A percentile compares a stretch with the other conserved stretches of the same genome.
Conservation (phyloP, 2,888 invertebrate species). For the Zygothrica quintamaculata region DNA sequence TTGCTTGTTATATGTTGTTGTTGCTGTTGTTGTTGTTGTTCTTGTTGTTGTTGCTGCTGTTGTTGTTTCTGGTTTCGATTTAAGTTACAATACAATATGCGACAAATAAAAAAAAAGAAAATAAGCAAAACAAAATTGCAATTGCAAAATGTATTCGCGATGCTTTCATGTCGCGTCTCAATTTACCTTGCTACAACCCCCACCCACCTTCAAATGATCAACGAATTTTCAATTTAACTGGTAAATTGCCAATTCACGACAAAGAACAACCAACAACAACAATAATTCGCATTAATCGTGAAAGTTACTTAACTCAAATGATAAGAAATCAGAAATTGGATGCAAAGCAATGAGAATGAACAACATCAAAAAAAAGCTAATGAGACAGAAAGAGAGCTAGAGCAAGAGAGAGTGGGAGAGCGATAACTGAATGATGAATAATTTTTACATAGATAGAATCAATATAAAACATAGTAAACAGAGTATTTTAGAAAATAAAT, state of each 20-base stretch:
- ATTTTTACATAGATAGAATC: too few relatives aligned
- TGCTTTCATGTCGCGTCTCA: conserved; percentile 58
- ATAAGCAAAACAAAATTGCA: too few relatives aligned
- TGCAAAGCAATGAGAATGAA: conserved; percentile 12
- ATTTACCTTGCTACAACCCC: conserved; percentile 11
- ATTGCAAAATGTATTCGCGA: conserved; percentile 64
- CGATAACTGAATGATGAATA: too few relatives aligned
- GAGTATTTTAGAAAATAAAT: too few relatives aligned
- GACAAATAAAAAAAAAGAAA: conserved; percentile 23
- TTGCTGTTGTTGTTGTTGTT: conserved; percentile 22
- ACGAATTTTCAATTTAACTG: conserved; percentile 27
- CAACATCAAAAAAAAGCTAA: background rate
- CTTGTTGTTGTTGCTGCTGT: conserved; percentile 17
- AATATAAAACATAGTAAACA: too few relatives aligned
- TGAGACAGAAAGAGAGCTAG: too few relatives aligned
- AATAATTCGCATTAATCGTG: conserved; percentile 44
- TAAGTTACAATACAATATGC: conserved; percentile 35
- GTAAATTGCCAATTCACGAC: conserved; percentile 65
- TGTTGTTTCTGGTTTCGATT: conserved; percentile 13
- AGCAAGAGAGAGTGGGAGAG: too few relatives aligned
- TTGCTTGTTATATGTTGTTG: conserved; percentile 1
- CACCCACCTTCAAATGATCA: background rate
- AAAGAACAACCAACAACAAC: conserved; percentile 32
- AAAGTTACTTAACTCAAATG: conserved; percentile 52
- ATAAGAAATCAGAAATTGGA: conserved; percentile 41